phyloP scores from a whole-genome alignment of 2,113 vertebrate genomes.

The Rhizomys pruinosus region DNA sequence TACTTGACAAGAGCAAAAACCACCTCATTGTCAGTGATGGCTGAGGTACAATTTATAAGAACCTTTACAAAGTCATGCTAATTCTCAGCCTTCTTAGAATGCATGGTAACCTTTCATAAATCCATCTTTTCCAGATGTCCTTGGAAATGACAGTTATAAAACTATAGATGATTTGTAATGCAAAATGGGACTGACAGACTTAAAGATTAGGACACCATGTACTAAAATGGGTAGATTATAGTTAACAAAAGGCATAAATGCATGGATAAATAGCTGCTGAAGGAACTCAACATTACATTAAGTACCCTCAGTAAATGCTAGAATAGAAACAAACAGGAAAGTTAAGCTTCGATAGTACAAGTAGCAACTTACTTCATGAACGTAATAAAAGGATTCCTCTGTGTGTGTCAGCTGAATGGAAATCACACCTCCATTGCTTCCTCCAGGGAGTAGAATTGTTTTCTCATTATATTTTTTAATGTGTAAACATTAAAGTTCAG shows the following conservation, averaged over 20 bases:
- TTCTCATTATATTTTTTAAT: neutral
- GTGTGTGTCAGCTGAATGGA: slow-evolving; percentile 38
- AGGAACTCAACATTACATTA: slow-evolving; percentile 79
- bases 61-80: slow-evolving; percentile 94
- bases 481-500: slow-evolving; percentile 19
- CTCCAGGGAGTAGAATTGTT: neutral
- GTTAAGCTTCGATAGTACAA: slow-evolving; percentile 39
- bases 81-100: slow-evolving; percentile 89
- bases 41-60: slow-evolving; percentile 92
- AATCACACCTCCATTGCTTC: slow-evolving; percentile 4
- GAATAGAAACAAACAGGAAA: slow-evolving; percentile 24
- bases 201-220: slow-evolving; percentile 85
- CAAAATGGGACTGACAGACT: slow-evolving; percentile 91
- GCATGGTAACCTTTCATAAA: slow-evolving; percentile 95
- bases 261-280: slow-evolving; percentile 82
- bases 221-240: slow-evolving; percentile 86
- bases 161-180: slow-evolving; percentile 96
- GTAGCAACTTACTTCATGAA: slow-evolving; percentile 60
- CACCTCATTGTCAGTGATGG: slow-evolving; percentile 87
- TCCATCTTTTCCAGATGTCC: slow-evolving; percentile 93
- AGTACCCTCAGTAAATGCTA: slow-evolving; percentile 70
- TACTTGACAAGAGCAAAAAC: slow-evolving; percentile 92
- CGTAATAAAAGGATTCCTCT: slow-evolving; percentile 63
- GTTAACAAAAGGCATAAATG: slow-evolving; percentile 86
- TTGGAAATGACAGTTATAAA: slow-evolving; percentile 93